A percentile compares a stretch with the other conserved stretches of the same genome.
Conservation (phyloP, 2,888 invertebrate species). For the Poecilobothrus nobilitatus region DNA sequence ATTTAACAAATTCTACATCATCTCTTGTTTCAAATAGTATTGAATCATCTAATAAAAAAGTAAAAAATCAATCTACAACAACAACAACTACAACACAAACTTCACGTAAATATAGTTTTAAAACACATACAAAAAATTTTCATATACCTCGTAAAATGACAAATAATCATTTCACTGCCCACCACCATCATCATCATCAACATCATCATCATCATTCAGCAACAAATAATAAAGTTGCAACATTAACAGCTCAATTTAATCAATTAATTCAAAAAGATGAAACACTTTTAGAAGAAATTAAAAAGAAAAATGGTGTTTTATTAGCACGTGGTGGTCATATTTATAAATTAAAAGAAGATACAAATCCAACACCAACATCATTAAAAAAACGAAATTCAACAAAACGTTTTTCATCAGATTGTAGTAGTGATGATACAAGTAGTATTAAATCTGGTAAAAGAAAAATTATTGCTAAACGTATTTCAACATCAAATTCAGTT, state of each 20-base stretch:
- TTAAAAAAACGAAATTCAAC: conserved; percentile 18
- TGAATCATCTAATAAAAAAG: conserved; percentile 13
- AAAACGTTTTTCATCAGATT: conserved; percentile 13
- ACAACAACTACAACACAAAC: too few relatives aligned
- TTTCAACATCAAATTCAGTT: conserved; percentile 22
- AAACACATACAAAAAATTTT: conserved; percentile 36
- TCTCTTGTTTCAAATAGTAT: conserved; percentile 18
- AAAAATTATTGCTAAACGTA: conserved; percentile 28
- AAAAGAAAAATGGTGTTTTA: conserved; percentile 49
- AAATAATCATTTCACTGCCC: conserved; percentile 22
- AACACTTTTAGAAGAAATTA: conserved; percentile 47
- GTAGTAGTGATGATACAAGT: conserved; percentile 16
- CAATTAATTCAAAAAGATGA: conserved; percentile 48
- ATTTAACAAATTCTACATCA: conserved; percentile 15
- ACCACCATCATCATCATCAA: conserved; percentile 10
- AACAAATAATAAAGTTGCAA: conserved; percentile 52
- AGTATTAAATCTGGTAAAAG: conserved; percentile 19
- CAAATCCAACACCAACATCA: conserved; percentile 10
- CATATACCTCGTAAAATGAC: conserved; percentile 33
- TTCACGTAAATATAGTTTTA: conserved; percentile 43
- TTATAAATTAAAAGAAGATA: conserved; percentile 40
- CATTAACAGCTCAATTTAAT: conserved; percentile 58
- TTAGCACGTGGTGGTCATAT: conserved; percentile 40
- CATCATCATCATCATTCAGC: conserved; percentile 8
- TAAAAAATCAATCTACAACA: conserved; percentile 23